Percentiles rank a stretch among this genome's conserved stretches.
phyloP scores from a whole-genome alignment of 1,140 invertebrate genomes.

The Lutraria rhynchaena region DNA sequence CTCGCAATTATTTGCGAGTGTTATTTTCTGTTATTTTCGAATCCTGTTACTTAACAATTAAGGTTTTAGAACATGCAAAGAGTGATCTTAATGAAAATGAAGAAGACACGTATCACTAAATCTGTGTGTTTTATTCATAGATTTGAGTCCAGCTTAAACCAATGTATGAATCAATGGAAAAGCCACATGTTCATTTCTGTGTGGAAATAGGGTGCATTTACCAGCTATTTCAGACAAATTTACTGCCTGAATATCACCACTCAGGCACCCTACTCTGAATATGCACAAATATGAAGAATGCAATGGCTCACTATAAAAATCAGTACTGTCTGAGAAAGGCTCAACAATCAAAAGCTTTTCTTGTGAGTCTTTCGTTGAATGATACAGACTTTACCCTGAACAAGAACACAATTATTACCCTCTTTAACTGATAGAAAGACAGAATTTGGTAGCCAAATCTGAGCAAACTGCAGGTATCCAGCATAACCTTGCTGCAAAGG shows the following conservation, averaged over 20 bases:
- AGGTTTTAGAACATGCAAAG: too few relatives aligned
- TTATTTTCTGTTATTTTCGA: too few relatives aligned
- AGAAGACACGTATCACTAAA: too few relatives aligned
- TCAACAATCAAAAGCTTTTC: slow-evolving; percentile 6
- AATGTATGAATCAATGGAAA: slow-evolving; percentile 10
- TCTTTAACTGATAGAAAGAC: slow-evolving; percentile 8
- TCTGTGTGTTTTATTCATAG: too few relatives aligned
- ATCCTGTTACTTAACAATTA: too few relatives aligned
- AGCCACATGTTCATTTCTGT: slow-evolving; percentile 2
- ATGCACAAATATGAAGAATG: not conserved
- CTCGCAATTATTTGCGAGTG: too few relatives aligned
- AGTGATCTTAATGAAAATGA: too few relatives aligned
- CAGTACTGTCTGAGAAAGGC: too few relatives aligned
- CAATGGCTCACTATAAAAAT: slow-evolving; percentile 3
- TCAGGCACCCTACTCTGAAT: not conserved
- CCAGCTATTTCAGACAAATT: not conserved
- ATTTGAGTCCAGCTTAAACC: too few relatives aligned
- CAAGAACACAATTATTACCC: slow-evolving; percentile 13
- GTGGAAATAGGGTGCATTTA: slow-evolving; percentile 7
- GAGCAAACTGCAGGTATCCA: slow-evolving; percentile 1
- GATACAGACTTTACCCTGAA: not conserved
- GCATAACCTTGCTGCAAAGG: not conserved
- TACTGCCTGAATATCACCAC: not conserved
- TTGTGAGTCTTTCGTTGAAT: not conserved
- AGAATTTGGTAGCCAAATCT: not conserved